These are phyloP conservation scores for Listronotus oregonensis DNA, from an alignment of 1,140 invertebrate species.

Conservation along the genomic window DNA sequence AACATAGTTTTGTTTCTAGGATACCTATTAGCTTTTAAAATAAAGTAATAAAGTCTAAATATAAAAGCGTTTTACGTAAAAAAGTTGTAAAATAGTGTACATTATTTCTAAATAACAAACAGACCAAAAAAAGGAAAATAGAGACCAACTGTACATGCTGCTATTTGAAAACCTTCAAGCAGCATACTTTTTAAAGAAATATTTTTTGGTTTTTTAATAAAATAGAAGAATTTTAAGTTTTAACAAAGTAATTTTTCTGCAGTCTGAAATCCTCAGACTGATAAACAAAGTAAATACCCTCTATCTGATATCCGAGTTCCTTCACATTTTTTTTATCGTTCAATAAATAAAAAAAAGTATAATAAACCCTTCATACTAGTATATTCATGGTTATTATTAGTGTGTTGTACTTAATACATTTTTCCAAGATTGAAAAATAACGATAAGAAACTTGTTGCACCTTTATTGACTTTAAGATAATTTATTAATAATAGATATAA, in stretches of 20 bases:
- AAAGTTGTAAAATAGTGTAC: no score
- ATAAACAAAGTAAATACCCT: conserved; percentile 15
- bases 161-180: no score
- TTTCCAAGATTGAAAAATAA: conserved; percentile 13
- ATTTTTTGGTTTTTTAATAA: no score
- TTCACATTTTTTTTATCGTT: conserved; percentile 16
- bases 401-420: conserved; percentile 3
- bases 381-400: not conserved
- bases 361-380: conserved; percentile 7
- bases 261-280: conserved; percentile 9
- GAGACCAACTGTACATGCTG: no score
- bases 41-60: no score
- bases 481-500: conserved; percentile 2
- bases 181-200: no score
- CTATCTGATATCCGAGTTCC: conserved; percentile 1
- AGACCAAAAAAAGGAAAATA: no score
- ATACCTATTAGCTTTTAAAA: no score
- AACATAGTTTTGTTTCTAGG: no score
- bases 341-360: conserved; percentile 6
- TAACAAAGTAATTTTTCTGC: not conserved
- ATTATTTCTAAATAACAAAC: no score
- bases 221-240: no score
- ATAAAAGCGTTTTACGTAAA: no score
- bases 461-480: conserved; percentile 14
- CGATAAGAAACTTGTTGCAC: conserved; percentile 8